Evolutionary conservation across 1,140 invertebrate genomes (phyloP).

Genomic region (Probaryconus sp.): DNA sequence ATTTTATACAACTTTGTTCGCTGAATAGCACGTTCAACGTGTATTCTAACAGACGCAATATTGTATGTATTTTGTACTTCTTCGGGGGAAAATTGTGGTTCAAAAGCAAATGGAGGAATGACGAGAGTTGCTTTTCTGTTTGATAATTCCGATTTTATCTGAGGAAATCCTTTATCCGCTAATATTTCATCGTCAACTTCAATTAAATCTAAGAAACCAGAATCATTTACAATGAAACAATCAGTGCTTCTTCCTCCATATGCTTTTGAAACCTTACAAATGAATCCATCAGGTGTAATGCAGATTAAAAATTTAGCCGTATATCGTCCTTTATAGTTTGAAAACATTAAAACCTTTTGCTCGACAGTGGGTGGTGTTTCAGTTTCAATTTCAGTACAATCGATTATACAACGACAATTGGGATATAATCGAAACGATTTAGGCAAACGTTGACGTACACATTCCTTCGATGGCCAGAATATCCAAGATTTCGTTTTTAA

Average conservation of each 20-base stretch:
- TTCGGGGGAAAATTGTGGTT: constrained; percentile 45
- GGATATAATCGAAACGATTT: constrained; percentile 16
- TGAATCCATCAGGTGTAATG: constrained; percentile 14
- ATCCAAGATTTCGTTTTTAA: constrained; percentile 3
- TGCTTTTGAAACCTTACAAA: constrained; percentile 1
- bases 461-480: constrained; percentile 20
- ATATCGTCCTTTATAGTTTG: constrained; percentile 20
- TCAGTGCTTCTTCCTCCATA: constrained; percentile 26
- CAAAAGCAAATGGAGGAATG: constrained; percentile 53
- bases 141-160: too few relatives aligned
- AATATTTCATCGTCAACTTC: too few relatives aligned
- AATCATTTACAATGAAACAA: too few relatives aligned
- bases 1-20: constrained; percentile 49
- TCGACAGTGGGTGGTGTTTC: constrained; percentile 21
- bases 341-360: constrained; percentile 23
- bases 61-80: constrained; percentile 56
- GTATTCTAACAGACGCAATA: constrained; percentile 62
- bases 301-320: constrained; percentile 35
- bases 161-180: too few relatives aligned
- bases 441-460: constrained; percentile 11
- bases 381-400: constrained; percentile 28
- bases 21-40: constrained; percentile 64
- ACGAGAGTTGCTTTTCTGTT: constrained; percentile 37
- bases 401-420: constrained; percentile 17
- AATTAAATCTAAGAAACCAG: constrained; percentile 3